Evolutionary conservation across 2,113 vertebrate species (phyloP), one percentile per base, ranked within the genome.

Genomic region (Carassius carassius): DNA sequence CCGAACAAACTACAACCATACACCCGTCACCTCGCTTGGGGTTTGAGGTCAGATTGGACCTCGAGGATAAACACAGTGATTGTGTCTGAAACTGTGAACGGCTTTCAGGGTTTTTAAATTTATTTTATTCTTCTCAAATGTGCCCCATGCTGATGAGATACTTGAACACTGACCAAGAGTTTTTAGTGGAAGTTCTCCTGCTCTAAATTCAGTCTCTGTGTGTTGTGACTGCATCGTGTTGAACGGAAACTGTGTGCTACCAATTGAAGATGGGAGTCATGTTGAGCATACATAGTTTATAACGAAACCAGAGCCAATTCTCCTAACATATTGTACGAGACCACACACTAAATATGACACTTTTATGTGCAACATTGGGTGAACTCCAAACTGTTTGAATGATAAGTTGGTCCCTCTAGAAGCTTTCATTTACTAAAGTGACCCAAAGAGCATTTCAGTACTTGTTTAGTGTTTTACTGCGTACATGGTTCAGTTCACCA

Each of bases 361-460:
- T 82, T 85, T 88, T 85, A 86, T 86, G 83, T 81, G 82, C 62
- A 10, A 19, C 16, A 7, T 72, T 88, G 82, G 82, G 82, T 25
- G 32, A 44, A 44, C 44, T 76, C 79, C 86, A 86, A 63, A 23
- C n/a, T 0, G 74, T 74, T 25, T 73, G 49, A 69, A 54, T 77
- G 79, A 86, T 83, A 78, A 63, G 78, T 72, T 35, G 69, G 41
- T 77, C 86, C 82, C 69, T 41, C 44, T 76, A 82, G 85, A 67
- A 60, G 51, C 79, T 76, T 88, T 89, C 74, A 83, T 81, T 88
- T 70, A 76, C 74, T 72, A 84, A 70, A 85, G 84, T 87, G 67
- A 86, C 76, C 69, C 67, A 83, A 73, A 83, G 70, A 83, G 86
- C 51, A 69, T 35, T 69, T 76, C 69, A 70, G 56, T 54, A 73